Percentiles rank a stretch among this genome's conserved stretches.
phyloP scores from a whole-genome alignment of 2,797 vertebrate genomes.

The Bucorvus abyssinicus region DNA sequence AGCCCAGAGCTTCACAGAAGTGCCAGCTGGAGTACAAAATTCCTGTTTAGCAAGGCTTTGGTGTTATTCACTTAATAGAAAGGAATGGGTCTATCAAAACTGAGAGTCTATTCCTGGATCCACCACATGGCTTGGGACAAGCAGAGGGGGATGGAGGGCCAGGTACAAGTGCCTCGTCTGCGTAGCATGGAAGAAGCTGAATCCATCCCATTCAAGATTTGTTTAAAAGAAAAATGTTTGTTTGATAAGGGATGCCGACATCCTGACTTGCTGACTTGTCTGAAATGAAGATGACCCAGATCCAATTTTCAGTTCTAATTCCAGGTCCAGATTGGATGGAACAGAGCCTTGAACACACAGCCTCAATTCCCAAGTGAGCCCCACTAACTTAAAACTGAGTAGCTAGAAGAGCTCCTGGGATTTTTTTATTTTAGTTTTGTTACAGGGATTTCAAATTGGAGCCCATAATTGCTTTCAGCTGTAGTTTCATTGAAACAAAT shows the following conservation, averaged over 20 bases:
- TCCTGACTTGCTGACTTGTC: slow-evolving; percentile 1
- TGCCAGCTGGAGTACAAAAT: not conserved
- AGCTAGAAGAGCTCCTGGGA: not conserved
- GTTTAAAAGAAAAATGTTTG: not conserved
- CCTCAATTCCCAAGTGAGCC: not conserved
- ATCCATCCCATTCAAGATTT: not conserved
- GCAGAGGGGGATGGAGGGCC: not conserved
- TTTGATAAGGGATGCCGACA: not conserved
- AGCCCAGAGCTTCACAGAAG: not conserved
- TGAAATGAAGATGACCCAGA: slow-evolving; percentile 27
- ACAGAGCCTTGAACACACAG: slow-evolving; percentile 1
- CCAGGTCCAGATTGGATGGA: not conserved
- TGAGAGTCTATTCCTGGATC: not conserved
- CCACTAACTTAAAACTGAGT: slow-evolving; percentile 20
- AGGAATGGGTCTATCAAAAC: not conserved
- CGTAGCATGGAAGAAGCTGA: not conserved
- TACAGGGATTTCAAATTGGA: slow-evolving; percentile 4
- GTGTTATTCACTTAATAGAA: not conserved
- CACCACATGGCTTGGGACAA: not conserved
- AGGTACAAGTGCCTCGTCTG: not conserved
- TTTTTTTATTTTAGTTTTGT: slow-evolving; percentile 39
- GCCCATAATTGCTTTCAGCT: slow-evolving; percentile 48
- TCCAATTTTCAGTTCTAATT: slow-evolving; percentile 15
- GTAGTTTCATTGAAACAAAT: slow-evolving; percentile 51
- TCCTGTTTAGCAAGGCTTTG: not conserved